Base-by-base conservation (phyloP, 2,888 invertebrate genomes). In the Zaprionus obscuricornis region DNA sequence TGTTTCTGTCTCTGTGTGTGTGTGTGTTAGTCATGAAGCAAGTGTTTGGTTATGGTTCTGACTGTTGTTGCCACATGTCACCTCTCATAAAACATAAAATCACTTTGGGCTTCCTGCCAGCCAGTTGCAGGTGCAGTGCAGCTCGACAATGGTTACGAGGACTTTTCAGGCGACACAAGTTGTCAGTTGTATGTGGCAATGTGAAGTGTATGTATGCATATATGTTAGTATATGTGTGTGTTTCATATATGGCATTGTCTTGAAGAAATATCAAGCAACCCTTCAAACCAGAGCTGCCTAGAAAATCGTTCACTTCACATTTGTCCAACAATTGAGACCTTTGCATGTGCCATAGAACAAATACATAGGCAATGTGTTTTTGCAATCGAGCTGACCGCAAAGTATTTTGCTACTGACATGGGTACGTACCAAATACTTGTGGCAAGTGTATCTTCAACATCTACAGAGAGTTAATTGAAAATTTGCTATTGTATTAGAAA, bases 11-110 rank as follows among this genome's bases (percentile, higher is more conserved):
- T 36, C 43, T n/a, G 37, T 33, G 54, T 29, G 50, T 56, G 52
- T 36, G 36, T 11, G 49, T 45, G 47, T 17, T 33, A 16, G 47
- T 26, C 29, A 42, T 76, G 67, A 67, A 71, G 57, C 71, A 54
- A 59, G 58, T 60, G 36, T 54, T 60, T 43, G 65, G 46, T 24
- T 52, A 46, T 39, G 54, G 52, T 46, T 40, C 47, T 70, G 69
- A 54, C 70, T 79, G 79, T 62, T 74, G 73, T 74, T 81, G 79
- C 72, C 83, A 79, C 62, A 76, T 84, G 81, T 82, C 81, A 84
- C 66, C 76, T 84, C 66, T 81, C 82, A 84, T 84, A 81, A 82
- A 82, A 79, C 83, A 74, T 76, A 71, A 79, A 79, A 74, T 83
- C 83, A 83, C 74, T 74, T 64, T 64, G 66, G 63, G 43, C 60